A percentile compares a stretch with the other conserved stretches of the same genome.
These are phyloP conservation scores for Drosophila nigromelanica DNA, from an alignment of 1,140 invertebrate genomes.

Conservation along the genomic window DNA sequence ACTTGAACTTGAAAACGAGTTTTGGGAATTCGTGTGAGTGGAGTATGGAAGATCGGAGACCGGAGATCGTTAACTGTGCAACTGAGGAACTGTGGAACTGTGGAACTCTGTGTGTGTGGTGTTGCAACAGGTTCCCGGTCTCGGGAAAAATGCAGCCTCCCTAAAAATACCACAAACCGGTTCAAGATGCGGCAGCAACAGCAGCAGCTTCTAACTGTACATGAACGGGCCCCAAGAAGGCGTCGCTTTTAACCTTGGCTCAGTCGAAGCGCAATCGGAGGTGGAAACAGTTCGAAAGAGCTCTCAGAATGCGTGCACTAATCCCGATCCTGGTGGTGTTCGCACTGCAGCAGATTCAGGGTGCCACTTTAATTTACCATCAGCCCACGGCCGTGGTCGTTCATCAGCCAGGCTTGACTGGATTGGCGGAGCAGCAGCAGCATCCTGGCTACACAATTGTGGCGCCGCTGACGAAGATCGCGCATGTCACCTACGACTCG, in stretches of 20 bases:
- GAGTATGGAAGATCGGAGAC: slow-evolving; percentile 12
- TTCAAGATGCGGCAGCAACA: slow-evolving; percentile 26
- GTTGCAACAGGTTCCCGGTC: slow-evolving; percentile 62
- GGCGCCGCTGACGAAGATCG: slow-evolving; percentile 71
- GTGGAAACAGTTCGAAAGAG: slow-evolving; percentile 18
- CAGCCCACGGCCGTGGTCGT: slow-evolving; percentile 54
- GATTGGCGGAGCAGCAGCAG: slow-evolving; percentile 30
- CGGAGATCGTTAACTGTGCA: slow-evolving; percentile 21
- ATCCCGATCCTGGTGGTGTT: slow-evolving; percentile 24
- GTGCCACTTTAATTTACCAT: slow-evolving; percentile 64
- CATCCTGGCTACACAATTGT: slow-evolving; percentile 73
- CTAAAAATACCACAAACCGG: slow-evolving; percentile 38
- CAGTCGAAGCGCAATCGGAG: slow-evolving; percentile 50
- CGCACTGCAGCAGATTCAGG: slow-evolving; percentile 4
- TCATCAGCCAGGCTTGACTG: slow-evolving; percentile 38
- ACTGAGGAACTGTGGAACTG: not conserved
- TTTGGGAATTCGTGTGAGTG: slow-evolving; percentile 34
- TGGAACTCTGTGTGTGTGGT: slow-evolving; percentile 15
- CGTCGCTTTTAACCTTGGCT: slow-evolving; percentile 25
- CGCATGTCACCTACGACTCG: slow-evolving; percentile 77
- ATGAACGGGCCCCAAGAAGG: slow-evolving; percentile 7
- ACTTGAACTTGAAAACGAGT: slow-evolving; percentile 83
- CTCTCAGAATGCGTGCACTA: slow-evolving; percentile 15
- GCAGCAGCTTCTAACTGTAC: slow-evolving; percentile 40
- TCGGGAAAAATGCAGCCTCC: slow-evolving; percentile 33